phyloP scores from a whole-genome alignment of 2,113 vertebrate species.

The Cariama cristata region DNA sequence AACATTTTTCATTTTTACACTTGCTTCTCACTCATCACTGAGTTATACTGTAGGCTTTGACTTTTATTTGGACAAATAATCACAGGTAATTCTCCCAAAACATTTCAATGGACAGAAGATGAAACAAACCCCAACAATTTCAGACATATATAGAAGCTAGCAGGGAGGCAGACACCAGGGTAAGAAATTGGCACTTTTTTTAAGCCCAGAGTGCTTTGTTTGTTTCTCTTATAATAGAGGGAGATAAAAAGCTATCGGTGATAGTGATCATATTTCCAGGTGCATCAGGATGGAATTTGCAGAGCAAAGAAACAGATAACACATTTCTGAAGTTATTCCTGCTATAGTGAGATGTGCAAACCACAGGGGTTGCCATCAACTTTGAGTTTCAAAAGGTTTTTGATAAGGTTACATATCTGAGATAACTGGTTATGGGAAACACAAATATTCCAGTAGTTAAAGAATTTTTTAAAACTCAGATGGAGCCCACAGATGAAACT shows the following conservation, averaged over 20 bases:
- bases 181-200: not conserved
- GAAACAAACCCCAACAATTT: not conserved
- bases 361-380: not conserved
- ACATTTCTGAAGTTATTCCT: not conserved
- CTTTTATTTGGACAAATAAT: not conserved
- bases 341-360: not conserved
- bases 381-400: slow-evolving; percentile 17
- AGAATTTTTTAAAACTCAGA: not conserved
- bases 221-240: not conserved
- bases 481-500: not conserved
- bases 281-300: not conserved
- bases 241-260: not conserved
- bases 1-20: not conserved
- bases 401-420: not conserved
- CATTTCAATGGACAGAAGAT: not conserved
- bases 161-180: not conserved
- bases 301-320: not conserved
- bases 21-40: not conserved
- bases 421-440: not conserved
- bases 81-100: not conserved
- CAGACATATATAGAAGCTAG: not conserved
- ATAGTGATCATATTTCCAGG: not conserved
- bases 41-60: not conserved
- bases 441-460: not conserved
- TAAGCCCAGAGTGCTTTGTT: not conserved